Percentiles rank a stretch among this genome's conserved stretches.
Conservation (phyloP, 2,113 vertebrate species). For the Microcebus griseorufus region DNA sequence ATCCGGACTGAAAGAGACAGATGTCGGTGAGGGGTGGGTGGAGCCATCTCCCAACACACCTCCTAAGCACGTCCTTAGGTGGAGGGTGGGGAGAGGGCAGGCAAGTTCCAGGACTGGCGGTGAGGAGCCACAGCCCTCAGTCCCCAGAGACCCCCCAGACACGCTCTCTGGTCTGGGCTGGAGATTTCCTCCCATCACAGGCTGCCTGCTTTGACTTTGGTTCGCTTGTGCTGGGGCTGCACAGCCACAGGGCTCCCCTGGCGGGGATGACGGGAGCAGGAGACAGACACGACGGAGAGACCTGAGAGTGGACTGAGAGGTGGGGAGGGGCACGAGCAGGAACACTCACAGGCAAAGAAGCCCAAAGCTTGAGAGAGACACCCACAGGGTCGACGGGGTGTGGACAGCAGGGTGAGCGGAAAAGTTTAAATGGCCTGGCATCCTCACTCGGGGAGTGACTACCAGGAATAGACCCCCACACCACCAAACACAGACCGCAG, state of each 20-base stretch:
- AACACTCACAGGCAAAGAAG: neutral
- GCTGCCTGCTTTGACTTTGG: neutral
- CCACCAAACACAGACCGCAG: neutral
- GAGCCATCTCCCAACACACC: conserved; percentile 29
- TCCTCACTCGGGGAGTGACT: neutral
- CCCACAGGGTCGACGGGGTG: neutral
- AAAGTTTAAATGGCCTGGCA: neutral
- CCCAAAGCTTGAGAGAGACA: neutral
- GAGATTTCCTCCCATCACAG: neutral
- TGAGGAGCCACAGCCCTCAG: neutral
- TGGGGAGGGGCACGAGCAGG: neutral
- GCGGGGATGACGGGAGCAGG: too few relatives aligned
- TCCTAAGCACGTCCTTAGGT: neutral
- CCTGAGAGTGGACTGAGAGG: neutral
- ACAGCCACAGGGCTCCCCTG: neutral
- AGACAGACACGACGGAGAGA: neutral
- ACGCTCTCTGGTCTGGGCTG: neutral
- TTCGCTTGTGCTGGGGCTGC: neutral
- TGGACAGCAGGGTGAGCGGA: neutral
- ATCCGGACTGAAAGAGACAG: neutral
- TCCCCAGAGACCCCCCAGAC: neutral
- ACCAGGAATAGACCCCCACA: neutral
- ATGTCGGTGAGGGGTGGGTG: neutral
- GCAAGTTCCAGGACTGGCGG: neutral
- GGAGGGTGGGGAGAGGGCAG: conserved; percentile 23